These are phyloP conservation scores for Zosterops borbonicus DNA, from an alignment of 2,113 vertebrate genomes.

Conservation along the genomic window DNA sequence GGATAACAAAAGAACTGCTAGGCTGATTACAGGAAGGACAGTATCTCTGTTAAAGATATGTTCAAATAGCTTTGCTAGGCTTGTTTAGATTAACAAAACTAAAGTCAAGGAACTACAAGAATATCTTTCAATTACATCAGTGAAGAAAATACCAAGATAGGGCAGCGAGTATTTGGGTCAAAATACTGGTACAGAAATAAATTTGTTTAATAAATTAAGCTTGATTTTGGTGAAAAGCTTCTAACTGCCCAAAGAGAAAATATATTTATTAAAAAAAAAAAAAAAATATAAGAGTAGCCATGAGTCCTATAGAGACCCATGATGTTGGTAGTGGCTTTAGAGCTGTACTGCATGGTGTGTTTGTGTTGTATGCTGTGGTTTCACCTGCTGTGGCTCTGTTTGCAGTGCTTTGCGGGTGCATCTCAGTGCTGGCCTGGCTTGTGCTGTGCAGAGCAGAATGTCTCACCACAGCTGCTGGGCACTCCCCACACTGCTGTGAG, in stretches of 20 bases:
- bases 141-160: background rate
- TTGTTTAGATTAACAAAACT: background rate
- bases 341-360: rapidly evolving
- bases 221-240: background rate
- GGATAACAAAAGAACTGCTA: background rate
- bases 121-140: background rate
- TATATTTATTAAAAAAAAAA: background rate
- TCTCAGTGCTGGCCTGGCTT: background rate
- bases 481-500: background rate
- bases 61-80: background rate
- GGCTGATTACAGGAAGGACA: background rate
- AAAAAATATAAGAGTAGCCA: too few relatives aligned
- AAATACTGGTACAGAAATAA: background rate
- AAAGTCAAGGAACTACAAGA: background rate
- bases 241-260: background rate
- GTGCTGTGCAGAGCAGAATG: background rate
- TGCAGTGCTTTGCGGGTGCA: background rate
- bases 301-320: background rate
- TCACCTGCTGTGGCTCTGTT: background rate
- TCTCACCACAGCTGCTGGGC: background rate
- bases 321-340: background rate
- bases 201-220: background rate
- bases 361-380: background rate
- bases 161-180: background rate
- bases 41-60: background rate